Evolutionary conservation across 2,888 invertebrate genomes (phyloP), one percentile per base, ranked within the genome.

Genomic region (Eristalis tenax): DNA sequence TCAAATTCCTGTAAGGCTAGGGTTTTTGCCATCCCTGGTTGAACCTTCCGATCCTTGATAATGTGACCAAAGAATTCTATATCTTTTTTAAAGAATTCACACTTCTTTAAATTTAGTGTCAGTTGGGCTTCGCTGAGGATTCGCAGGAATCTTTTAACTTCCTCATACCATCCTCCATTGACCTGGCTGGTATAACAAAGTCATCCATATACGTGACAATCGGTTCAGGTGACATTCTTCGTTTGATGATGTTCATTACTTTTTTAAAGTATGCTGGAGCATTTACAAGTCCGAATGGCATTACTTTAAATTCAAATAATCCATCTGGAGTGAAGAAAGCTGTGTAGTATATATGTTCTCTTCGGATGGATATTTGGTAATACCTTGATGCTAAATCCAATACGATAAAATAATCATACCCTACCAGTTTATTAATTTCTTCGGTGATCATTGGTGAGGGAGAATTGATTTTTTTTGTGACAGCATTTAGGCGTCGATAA

Each of bases 1-100:
- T 89, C 77, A 8, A 89, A 77, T 15, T 89, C 75, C 11, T 68
- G 18, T 15, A 91, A 56, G 4, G 89, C 89, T 32, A 28, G 77
- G 56, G 2, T 89, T 87, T 64, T 15, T 75, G 26, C 8, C n/a
- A n/a, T n/a, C n/a, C n/a, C n/a, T n/a, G n/a, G n/a, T n/a, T n/a
- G n/a, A n/a, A n/a, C n/a, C n/a, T n/a, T n/a, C n/a, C n/a, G n/a
- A n/a, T n/a, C n/a, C n/a, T n/a, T n/a, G n/a, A n/a, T n/a, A n/a
- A 71, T 35, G 22, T 78, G 75, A 5, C 88, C 88, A 0, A 88
- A 57, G 56, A 82, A 84, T 8, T 71, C 68, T 8, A 88, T 80
- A 40, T 71, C 66, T 1, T 57, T 70, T 40, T 74, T 65, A 3
- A 88, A 71, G 23, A 88, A 88, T n/a, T n/a, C n/a, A n/a, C n/a